phyloP scores from a whole-genome alignment of 2,888 invertebrate genomes.

The Cremastobaeus sp. region DNA sequence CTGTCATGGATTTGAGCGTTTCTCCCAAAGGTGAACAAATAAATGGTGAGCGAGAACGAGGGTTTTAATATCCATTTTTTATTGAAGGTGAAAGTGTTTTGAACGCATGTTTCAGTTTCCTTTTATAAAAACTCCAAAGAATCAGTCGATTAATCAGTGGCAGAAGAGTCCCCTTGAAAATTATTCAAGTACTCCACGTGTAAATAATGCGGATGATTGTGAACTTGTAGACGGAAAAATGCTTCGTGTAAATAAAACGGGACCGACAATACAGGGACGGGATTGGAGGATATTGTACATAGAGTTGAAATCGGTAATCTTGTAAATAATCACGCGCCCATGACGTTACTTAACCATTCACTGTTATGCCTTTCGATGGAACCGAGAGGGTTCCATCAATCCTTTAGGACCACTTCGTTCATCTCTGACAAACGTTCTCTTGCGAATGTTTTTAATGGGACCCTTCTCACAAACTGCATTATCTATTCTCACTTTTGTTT shows the following conservation, averaged over 20 bases:
- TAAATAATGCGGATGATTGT: slow-evolving; percentile 27
- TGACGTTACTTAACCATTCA: slow-evolving; percentile 41
- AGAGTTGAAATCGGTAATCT: slow-evolving; percentile 10
- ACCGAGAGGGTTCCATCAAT: slow-evolving; percentile 34
- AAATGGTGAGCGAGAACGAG: too few relatives aligned
- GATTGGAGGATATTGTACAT: slow-evolving; percentile 30
- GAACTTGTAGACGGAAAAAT: slow-evolving; percentile 26
- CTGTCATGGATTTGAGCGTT: too few relatives aligned
- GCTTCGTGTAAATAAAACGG: slow-evolving; percentile 36
- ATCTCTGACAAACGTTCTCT: slow-evolving; percentile 17
- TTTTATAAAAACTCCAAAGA: too few relatives aligned
- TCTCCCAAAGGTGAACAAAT: too few relatives aligned
- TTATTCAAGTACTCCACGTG: slow-evolving; percentile 24
- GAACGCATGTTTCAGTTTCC: too few relatives aligned
- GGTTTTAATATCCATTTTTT: too few relatives aligned
- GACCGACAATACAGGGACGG: slow-evolving; percentile 17
- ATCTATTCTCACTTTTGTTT: too few relatives aligned
- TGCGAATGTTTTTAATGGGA: slow-evolving; percentile 21
- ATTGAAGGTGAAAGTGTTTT: too few relatives aligned
- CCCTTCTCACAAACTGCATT: neutral
- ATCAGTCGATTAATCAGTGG: slow-evolving; percentile 19
- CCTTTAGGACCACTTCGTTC: slow-evolving; percentile 30
- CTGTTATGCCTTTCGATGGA: slow-evolving; percentile 54
- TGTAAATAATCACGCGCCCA: slow-evolving; percentile 52
- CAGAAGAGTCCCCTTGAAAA: slow-evolving; percentile 21